A percentile compares a stretch with the other conserved stretches of the same genome.
These are phyloP conservation scores for Chydorus sphaericus DNA, from an alignment of 2,888 invertebrate species.

Conservation along the genomic window DNA sequence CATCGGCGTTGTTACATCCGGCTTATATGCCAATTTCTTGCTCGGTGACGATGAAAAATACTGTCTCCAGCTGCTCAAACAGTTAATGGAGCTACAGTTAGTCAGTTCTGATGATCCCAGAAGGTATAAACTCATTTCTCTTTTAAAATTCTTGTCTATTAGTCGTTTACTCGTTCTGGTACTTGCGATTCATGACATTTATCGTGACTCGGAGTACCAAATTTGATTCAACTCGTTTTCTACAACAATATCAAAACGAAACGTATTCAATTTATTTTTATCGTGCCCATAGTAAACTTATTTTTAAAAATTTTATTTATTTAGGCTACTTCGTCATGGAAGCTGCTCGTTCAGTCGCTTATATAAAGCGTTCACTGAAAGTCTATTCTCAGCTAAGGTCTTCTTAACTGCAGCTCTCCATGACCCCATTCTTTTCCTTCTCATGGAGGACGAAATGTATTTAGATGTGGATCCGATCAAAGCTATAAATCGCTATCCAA, in stretches of 20 bases:
- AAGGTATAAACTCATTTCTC: constrained; percentile 13
- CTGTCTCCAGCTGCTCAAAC: constrained; percentile 45
- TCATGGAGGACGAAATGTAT: constrained; percentile 43
- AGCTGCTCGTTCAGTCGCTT: constrained; percentile 74
- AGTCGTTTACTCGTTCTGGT: no score
- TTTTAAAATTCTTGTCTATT: not conserved
- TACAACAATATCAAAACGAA: no score
- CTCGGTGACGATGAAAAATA: constrained; percentile 56
- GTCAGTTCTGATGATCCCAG: constrained; percentile 51
- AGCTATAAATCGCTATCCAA: constrained; percentile 47
- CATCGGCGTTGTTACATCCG: constrained; percentile 43
- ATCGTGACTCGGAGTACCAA: no score
- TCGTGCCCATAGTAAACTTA: not conserved
- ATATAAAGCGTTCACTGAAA: constrained; percentile 77
- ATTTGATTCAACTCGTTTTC: no score
- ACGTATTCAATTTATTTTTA: constrained; percentile 25
- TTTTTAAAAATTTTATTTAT: not conserved
- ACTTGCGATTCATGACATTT: no score
- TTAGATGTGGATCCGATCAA: constrained; percentile 85
- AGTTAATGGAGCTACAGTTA: constrained; percentile 56
- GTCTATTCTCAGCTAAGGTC: constrained; percentile 75
- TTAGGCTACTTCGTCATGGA: constrained; percentile 60
- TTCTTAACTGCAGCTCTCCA: constrained; percentile 86
- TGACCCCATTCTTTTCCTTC: constrained; percentile 74
- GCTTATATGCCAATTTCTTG: constrained; percentile 56